These are phyloP conservation scores for Metaphire vulgaris DNA, from an alignment of 1,140 invertebrate species.

Conservation along the genomic window DNA sequence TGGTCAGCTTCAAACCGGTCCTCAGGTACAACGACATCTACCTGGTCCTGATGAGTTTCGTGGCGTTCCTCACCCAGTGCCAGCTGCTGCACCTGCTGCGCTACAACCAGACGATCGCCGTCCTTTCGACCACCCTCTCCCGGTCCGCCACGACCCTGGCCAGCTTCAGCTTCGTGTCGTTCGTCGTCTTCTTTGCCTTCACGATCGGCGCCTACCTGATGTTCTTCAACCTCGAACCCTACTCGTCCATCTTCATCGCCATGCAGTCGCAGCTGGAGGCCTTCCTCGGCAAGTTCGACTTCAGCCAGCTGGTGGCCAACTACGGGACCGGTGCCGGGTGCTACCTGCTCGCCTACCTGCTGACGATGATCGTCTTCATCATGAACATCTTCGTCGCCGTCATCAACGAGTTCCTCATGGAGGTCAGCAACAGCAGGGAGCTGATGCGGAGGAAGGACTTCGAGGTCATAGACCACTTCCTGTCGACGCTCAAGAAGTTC, in stretches of 20 bases:
- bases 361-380: background rate
- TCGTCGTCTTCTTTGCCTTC: background rate
- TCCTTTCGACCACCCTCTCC: background rate
- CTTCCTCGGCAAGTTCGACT: constrained; percentile 1
- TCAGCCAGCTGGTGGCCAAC: background rate
- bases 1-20: background rate
- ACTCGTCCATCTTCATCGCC: background rate
- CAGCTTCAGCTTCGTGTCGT: background rate
- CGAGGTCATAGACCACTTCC: background rate
- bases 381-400: background rate
- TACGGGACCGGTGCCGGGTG: background rate
- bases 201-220: background rate
- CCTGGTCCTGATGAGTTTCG: background rate
- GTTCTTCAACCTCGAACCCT: background rate
- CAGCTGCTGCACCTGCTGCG: background rate
- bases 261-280: background rate
- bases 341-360: background rate
- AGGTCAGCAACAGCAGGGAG: background rate
- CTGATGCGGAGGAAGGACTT: background rate
- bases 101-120: constrained; percentile 1
- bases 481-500: background rate
- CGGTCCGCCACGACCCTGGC: background rate
- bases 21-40: background rate
- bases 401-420: background rate
- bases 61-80: background rate